These are phyloP conservation scores for Folsomia manolachei DNA, from an alignment of 2,888 invertebrate genomes.

Conservation along the genomic window DNA sequence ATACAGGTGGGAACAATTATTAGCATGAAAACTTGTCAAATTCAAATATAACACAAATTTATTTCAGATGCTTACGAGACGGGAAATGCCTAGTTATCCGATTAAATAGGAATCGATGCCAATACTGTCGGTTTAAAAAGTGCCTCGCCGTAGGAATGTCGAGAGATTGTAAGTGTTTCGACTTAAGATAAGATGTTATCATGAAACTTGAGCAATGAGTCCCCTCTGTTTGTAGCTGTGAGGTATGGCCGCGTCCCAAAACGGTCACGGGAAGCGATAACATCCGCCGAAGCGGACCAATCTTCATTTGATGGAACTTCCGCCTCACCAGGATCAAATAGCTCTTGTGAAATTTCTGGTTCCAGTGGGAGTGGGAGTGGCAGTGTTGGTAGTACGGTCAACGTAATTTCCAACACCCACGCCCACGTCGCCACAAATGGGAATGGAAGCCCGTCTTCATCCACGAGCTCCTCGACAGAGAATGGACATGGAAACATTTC, in stretches of 20 bases:
- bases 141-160: slow-evolving; percentile 95
- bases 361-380: slow-evolving; percentile 36
- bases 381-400: slow-evolving; percentile 49
- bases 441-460: slow-evolving; percentile 15
- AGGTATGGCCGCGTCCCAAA: slow-evolving; percentile 96
- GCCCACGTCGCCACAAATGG: slow-evolving; percentile 10
- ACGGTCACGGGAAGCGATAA: slow-evolving; percentile 74
- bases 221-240: slow-evolving; percentile 67
- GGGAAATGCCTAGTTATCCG: slow-evolving; percentile 91
- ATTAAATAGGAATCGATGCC: slow-evolving; percentile 90
- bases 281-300: slow-evolving; percentile 56
- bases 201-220: neutral
- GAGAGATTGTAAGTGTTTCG: slow-evolving; percentile 81
- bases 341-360: slow-evolving; percentile 48
- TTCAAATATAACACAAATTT: slow-evolving; percentile 4
- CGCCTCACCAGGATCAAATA: slow-evolving; percentile 52
- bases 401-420: slow-evolving; percentile 15
- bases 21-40: neutral
- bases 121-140: slow-evolving; percentile 95
- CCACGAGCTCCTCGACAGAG: neutral
- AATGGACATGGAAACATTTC: slow-evolving; percentile 19
- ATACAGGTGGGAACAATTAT: slow-evolving; percentile 61
- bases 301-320: slow-evolving; percentile 55
- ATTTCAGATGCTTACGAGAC: slow-evolving; percentile 72
- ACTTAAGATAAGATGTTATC: neutral